Conservation (phyloP, 2,888 invertebrate species). For the Tipula unca region DNA sequence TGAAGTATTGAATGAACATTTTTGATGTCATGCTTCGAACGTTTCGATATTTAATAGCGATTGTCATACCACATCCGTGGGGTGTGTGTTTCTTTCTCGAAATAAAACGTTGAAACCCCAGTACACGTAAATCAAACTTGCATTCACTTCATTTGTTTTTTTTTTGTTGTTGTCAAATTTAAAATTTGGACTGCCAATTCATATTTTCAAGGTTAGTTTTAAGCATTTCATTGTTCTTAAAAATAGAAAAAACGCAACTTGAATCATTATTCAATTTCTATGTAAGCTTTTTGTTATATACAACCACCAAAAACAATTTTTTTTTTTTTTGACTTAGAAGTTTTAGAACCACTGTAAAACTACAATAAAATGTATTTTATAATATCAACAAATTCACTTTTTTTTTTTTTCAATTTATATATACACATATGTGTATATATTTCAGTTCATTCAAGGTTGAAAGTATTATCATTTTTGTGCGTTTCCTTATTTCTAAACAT, state of each 20-base stretch:
- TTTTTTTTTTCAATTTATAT: too few species aligned
- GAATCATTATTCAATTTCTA: neutral
- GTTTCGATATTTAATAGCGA: too few species aligned
- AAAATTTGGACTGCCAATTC: neutral
- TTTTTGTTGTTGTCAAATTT: too few species aligned
- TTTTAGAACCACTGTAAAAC: neutral
- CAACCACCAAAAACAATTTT: neutral
- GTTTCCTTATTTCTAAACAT: slow-evolving; percentile 19
- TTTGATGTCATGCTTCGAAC: too few species aligned
- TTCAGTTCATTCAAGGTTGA: slow-evolving; percentile 22
- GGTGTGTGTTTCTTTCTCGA: neutral
- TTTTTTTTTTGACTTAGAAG: neutral
- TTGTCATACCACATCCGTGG: neutral
- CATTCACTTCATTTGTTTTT: neutral
- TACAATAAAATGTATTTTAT: neutral
- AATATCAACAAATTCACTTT: neutral
- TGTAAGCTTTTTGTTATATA: neutral
- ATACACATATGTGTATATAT: neutral
- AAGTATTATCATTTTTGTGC: slow-evolving; percentile 20
- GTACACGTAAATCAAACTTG: neutral
- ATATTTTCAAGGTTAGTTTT: neutral
- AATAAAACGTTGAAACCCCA: neutral
- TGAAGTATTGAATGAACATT: too few species aligned
- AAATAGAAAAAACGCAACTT: neutral
- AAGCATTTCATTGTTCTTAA: neutral